Evolutionary conservation across 2,888 invertebrate genomes (phyloP), one percentile per base, ranked within the genome.

Genomic region (Athalia cordata): DNA sequence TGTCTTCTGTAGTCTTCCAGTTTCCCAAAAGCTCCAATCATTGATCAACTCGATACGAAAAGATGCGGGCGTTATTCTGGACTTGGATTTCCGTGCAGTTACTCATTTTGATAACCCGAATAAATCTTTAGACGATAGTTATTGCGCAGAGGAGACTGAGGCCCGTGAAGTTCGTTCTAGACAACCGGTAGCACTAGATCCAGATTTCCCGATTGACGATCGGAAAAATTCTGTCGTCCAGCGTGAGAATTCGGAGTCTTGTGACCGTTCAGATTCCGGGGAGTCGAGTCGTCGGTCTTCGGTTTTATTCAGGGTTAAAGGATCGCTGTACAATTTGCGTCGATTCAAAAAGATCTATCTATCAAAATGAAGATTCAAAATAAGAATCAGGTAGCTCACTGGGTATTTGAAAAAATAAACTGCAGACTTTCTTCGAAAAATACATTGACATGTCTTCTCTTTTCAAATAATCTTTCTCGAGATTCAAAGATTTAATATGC

Each of bases 11-110:
- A n/a, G 52, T 4, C 11, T 7, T 67, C 49, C 49, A 13, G 50
- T 49, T 9, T 29, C 67, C 9, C n/a, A 67, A 49, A 67, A 67
- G 50, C 43, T 67, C 5, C 50, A 67, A 9, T 67, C 67, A 5
- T 13, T 67, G 49, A 67, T 67, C 6, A 50, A 67, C 15, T 50
- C 50, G 50, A 67, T 67, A 5, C 9, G 43, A 15, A 49, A 50
- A 13, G 67, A 67, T 9, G 11, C 67, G 5, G 67, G 50, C 5
- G 13, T 6, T 8, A 8, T 49, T 67, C 4, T 67, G 50, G 50
- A 50, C 13, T 13, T 67, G 11, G 15, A 67, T 52, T 65, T 8
- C 3, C 8, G 8, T 9, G 9, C 64, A 45, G 64, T 29, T 29
- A 29, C 0, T 29, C 29, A 29, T 29, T 29, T 29, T 29, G 29